These are phyloP conservation scores for Sorex maritimensis DNA, from an alignment of 2,797 vertebrate species.

Conservation along the genomic window DNA sequence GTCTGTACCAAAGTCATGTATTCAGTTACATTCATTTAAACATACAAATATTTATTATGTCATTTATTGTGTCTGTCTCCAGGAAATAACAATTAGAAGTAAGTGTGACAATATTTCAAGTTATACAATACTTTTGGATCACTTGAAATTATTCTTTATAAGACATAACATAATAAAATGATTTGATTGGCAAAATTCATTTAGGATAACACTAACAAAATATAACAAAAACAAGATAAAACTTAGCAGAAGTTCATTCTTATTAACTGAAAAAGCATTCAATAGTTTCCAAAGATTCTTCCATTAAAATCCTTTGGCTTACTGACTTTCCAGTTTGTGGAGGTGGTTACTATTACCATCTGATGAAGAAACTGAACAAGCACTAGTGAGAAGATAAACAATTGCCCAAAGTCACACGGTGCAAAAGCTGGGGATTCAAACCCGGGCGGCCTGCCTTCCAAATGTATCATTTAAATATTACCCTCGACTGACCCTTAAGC, in stretches of 20 bases:
- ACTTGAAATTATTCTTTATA: neutral
- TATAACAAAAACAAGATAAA: neutral
- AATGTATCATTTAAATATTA: neutral
- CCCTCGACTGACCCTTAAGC: neutral
- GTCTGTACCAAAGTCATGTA: neutral
- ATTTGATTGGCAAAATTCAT: neutral
- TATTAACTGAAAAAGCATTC: neutral
- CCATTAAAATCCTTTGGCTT: neutral
- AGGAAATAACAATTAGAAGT: neutral
- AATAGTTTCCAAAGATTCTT: neutral
- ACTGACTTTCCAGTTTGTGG: neutral
- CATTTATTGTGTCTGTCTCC: neutral
- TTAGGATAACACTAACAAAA: neutral
- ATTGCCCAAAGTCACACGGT: neutral
- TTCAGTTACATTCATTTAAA: neutral
- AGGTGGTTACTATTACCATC: neutral
- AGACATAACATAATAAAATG: neutral
- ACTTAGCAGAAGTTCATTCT: neutral
- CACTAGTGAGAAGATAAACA: neutral
- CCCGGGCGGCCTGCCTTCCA: neutral
- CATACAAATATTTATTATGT: neutral
- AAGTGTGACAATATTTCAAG: neutral
- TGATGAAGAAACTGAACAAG: conserved; percentile 33
- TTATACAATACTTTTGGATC: neutral
- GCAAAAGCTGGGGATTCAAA: conserved; percentile 29